These are phyloP conservation scores for Diarsia rubi DNA, from an alignment of 2,888 invertebrate genomes.

Conservation along the genomic window DNA sequence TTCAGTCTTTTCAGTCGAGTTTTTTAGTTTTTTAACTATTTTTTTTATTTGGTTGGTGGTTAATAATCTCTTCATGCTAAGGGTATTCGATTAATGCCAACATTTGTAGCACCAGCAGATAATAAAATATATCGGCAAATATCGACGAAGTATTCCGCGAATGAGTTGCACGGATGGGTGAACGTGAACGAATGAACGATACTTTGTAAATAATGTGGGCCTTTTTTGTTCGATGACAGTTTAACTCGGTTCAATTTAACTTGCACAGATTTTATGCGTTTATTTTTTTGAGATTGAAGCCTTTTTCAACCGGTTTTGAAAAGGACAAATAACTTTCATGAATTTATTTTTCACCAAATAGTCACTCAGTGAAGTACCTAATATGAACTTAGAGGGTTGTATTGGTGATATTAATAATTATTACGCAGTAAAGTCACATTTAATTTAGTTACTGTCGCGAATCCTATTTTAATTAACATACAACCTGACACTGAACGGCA, in stretches of 20 bases:
- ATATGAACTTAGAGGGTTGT: too few species aligned
- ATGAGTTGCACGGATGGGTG: conserved; percentile 59
- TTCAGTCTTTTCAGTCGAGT: too few species aligned
- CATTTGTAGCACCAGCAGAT: conserved; percentile 34
- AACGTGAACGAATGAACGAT: conserved; percentile 62
- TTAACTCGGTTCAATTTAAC: conserved; percentile 36
- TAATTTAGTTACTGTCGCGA: too few species aligned
- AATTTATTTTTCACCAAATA: too few species aligned
- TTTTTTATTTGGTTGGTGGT: neutral
- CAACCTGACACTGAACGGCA: too few species aligned
- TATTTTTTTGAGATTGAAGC: conserved; percentile 1
- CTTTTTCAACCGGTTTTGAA: neutral
- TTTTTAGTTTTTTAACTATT: too few species aligned
- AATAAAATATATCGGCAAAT: conserved; percentile 65
- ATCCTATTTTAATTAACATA: too few species aligned
- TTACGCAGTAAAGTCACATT: too few species aligned
- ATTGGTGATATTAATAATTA: too few species aligned
- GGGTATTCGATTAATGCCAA: conserved; percentile 18
- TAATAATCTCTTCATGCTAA: neutral
- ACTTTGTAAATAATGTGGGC: conserved; percentile 56
- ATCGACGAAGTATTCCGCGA: conserved; percentile 57
- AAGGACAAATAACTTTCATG: too few species aligned
- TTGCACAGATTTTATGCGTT: neutral
- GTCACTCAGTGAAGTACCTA: too few species aligned
- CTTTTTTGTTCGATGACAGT: conserved; percentile 34